Conservation (phyloP, 1,140 invertebrate species). For the Prorops nasuta region DNA sequence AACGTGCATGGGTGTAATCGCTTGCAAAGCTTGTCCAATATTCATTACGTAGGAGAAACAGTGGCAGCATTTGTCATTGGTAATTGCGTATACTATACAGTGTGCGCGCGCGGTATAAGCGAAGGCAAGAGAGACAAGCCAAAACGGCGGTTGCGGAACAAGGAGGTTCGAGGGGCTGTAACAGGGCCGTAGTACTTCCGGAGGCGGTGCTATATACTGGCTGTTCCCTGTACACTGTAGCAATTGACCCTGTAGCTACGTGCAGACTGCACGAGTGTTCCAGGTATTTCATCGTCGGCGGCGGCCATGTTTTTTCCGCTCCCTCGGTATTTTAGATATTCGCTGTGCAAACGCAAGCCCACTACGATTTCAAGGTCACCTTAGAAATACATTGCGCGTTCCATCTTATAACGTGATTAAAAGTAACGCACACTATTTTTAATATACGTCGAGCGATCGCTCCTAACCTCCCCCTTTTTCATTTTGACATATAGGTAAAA, state of each 20-base stretch:
- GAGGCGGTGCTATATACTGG: slow-evolving; percentile 40
- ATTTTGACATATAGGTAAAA: too few species aligned
- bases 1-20: too few species aligned
- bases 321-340: too few species aligned
- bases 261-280: slow-evolving; percentile 27
- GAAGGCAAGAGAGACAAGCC: neutral
- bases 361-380: neutral
- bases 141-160: slow-evolving; percentile 10
- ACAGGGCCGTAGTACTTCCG: slow-evolving; percentile 42
- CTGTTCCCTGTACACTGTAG: slow-evolving; percentile 24
- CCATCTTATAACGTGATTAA: too few species aligned
- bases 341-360: too few species aligned
- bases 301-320: slow-evolving; percentile 29
- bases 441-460: too few species aligned
- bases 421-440: too few species aligned
- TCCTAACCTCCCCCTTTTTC: too few species aligned
- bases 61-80: slow-evolving; percentile 29
- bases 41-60: slow-evolving; percentile 26
- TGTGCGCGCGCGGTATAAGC: neutral
- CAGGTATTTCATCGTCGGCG: slow-evolving; percentile 27
- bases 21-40: slow-evolving; percentile 21
- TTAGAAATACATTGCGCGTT: too few species aligned
- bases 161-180: slow-evolving; percentile 23
- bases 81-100: slow-evolving; percentile 3
- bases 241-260: slow-evolving; percentile 34